Conservation (phyloP, 2,888 invertebrate species). For the Imbricaverruca yamaguchii region DNA sequence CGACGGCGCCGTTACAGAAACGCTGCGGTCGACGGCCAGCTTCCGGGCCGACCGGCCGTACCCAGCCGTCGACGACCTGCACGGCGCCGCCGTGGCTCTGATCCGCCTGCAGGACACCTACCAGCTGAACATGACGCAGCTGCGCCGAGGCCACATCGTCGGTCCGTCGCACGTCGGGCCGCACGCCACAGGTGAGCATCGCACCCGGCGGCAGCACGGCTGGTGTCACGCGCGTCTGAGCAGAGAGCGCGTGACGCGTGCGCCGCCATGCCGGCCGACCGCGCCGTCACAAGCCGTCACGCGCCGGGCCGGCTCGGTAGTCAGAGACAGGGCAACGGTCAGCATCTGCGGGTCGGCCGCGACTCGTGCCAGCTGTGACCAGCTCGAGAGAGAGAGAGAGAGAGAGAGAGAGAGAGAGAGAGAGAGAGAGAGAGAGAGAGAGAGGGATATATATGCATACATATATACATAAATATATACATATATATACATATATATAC, state of each 20-base stretch:
- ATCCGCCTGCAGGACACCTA: slow-evolving; percentile 37
- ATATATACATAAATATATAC: too few relatives aligned
- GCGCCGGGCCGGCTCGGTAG: too few relatives aligned
- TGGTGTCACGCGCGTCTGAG: not conserved
- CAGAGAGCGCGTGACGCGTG: slow-evolving; percentile 7
- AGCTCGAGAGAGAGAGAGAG: slow-evolving; percentile 13
- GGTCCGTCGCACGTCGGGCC: slow-evolving; percentile 22
- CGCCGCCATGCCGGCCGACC: not conserved
- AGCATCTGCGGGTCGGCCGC: too few relatives aligned
- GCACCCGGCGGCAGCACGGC: not conserved
- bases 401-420: slow-evolving; percentile 17
- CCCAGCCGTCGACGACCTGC: slow-evolving; percentile 35
- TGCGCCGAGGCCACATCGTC: slow-evolving; percentile 33
- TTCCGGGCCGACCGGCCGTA: slow-evolving; percentile 1
- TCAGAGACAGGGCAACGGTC: too few relatives aligned
- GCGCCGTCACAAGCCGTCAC: too few relatives aligned
- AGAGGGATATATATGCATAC: too few relatives aligned
- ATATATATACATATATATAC: too few relatives aligned
- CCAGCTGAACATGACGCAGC: slow-evolving; percentile 33
- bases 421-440: not conserved
- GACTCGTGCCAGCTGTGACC: too few relatives aligned
- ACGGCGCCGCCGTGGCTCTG: slow-evolving; percentile 38
- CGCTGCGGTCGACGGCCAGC: not conserved
- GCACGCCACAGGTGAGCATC: not conserved
- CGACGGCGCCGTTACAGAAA: not conserved